Evolutionary conservation across 2,113 vertebrate species (phyloP), one percentile per base, ranked within the genome.

Genomic region (Nesogale talazaci): DNA sequence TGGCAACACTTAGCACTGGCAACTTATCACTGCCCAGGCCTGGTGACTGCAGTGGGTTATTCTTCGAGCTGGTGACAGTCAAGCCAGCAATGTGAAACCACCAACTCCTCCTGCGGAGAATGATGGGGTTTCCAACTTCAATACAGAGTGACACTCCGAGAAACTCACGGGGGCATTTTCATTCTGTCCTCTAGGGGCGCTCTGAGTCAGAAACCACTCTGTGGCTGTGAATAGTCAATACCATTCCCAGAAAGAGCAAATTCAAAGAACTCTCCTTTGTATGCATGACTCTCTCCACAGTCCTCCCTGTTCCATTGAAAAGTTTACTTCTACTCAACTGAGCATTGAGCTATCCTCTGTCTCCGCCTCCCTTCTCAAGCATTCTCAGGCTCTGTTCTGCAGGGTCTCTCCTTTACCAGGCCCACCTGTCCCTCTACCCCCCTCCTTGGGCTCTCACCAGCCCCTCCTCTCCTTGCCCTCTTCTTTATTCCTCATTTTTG

Each of bases 401-500:
- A 57, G 70, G 83, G 12, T 22, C 15, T 57, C 27, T 80, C 42
- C 31, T 70, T 34, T 31, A 40, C 61, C 36, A 56, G 17, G 9
- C 78, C 40, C n/a, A 56, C 6, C 65, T 17, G 6, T 3, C 15
- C 86, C 69, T 56, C 1, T 38, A n/a, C 72, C 42, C 12, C 40
- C 52, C 29, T 34, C 15, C 75, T 84, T 61, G 9, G 7, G 14
- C 19, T 74, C 42, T 87, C 88, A 27, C 25, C 20, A 19, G 42
- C 8, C 16, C 56, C 79, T 83, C 56, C 85, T 70, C 38, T 82
- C 75, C 46, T n/a, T 29, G 22, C 67, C 56, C 42, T 95, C 89
- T 52, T 70, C 90, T 91, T 92, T 38, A 69, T 74, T 92, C 61
- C 70, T 80, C 72, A 72, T 94, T 95, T 96, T 83, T 69, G 27